Percentiles rank a stretch among this genome's conserved stretches.
Conservation (phyloP, 2,888 invertebrate genomes). For the Beris morrisii region DNA sequence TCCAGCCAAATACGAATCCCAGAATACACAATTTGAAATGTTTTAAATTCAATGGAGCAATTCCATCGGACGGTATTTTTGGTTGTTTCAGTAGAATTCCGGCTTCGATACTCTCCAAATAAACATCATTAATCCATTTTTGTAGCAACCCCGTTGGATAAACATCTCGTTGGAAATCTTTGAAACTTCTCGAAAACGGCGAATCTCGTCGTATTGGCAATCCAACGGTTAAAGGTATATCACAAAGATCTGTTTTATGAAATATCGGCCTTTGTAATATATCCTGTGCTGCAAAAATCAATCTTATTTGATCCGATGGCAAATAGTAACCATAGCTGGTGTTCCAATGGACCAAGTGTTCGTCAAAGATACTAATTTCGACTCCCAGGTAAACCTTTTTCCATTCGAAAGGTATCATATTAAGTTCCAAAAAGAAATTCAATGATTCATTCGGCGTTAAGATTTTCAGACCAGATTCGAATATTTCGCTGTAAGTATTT, state of each 20-base stretch:
- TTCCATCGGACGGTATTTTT: neutral
- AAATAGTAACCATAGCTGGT: slow-evolving; percentile 13
- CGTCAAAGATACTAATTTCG: neutral
- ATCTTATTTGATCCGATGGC: slow-evolving; percentile 1
- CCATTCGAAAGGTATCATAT: neutral
- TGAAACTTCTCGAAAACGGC: neutral
- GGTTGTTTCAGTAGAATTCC: neutral
- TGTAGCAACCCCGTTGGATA: neutral
- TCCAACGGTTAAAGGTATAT: neutral
- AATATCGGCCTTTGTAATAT: slow-evolving; percentile 9
- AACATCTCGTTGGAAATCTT: neutral
- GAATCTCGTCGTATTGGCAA: slow-evolving; percentile 11
- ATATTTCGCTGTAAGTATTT: slow-evolving; percentile 13
- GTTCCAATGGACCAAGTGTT: neutral
- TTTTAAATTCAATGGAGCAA: slow-evolving; percentile 11
- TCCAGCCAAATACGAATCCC: too few relatives aligned
- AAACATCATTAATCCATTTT: slow-evolving; percentile 11
- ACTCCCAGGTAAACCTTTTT: neutral
- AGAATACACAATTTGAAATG: neutral
- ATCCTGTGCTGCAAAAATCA: slow-evolving; percentile 8
- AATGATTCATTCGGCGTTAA: neutral
- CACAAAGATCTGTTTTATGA: slow-evolving; percentile 8
- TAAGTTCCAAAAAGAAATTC: neutral
- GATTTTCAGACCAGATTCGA: slow-evolving; percentile 10
- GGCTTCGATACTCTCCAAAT: slow-evolving; percentile 15